Conservation (phyloP, 2,888 invertebrate genomes). For the Pseudoips prasinana region DNA sequence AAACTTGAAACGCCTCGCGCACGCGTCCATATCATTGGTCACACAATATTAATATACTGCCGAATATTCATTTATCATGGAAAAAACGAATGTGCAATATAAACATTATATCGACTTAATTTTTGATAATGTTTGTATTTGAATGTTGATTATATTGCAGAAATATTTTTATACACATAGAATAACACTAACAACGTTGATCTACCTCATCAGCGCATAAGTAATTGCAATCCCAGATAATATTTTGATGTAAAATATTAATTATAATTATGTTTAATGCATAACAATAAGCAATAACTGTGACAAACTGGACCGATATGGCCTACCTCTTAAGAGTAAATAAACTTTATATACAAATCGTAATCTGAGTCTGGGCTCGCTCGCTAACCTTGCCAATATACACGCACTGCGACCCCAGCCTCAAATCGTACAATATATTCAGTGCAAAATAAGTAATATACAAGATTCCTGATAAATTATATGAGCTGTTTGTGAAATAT, state of each 20-base stretch:
- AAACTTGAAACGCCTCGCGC: too few relatives aligned
- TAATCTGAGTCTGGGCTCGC: constrained; percentile 18
- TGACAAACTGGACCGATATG: constrained; percentile 46
- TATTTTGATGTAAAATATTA: constrained; percentile 28
- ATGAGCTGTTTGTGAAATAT: constrained; percentile 49
- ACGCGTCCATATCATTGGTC: constrained; percentile 49
- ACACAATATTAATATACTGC: constrained; percentile 40
- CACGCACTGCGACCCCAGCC: constrained; percentile 14
- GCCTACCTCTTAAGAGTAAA: constrained; percentile 52
- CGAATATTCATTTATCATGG: constrained; percentile 43
- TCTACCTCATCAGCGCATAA: constrained; percentile 73
- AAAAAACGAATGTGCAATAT: constrained; percentile 64
- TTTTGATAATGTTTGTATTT: constrained; percentile 79
- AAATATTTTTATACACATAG: constrained; percentile 80
- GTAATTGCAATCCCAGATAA: constrained; percentile 22
- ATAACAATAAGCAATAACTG: constrained; percentile 33
- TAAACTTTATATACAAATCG: constrained; percentile 19
- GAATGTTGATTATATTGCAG: constrained; percentile 78
- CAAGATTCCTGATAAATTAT: constrained; percentile 38
- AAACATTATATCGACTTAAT: constrained; percentile 68
- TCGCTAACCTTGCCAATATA: constrained; percentile 24
- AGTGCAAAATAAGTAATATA: constrained; percentile 11
- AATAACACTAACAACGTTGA: constrained; percentile 65
- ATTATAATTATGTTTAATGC: constrained; percentile 18
- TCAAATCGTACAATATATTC: constrained; percentile 14